Evolutionary conservation across 2,888 invertebrate species (phyloP), one percentile per base, ranked within the genome.

Genomic region (Arctia plantaginis): DNA sequence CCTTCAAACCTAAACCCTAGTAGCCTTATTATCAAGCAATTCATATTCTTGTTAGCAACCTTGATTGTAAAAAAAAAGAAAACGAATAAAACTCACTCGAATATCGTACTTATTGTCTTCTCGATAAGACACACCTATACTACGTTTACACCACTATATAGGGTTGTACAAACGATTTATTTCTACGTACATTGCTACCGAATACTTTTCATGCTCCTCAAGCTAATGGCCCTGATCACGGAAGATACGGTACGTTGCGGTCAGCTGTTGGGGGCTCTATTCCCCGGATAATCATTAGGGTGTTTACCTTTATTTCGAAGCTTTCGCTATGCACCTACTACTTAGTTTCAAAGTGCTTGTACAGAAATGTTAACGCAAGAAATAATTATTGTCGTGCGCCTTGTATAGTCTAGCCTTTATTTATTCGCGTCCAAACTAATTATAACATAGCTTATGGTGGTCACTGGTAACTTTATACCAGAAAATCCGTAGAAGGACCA

Each of bases 221-320:
- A 62, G 71, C 77, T 76, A 85, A 85, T 85, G 85, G 72, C 69
- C 59, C 74, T 64, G 12, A 73, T 75, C 85, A 85, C 85, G 85
- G 72, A 83, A 82, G 84, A 81, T 75, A 82, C 81, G 84, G 80
- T 80, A 85, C 84, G 76, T 33, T 81, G 83, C 82, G 82, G 85
- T 84, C 84, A 85, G 86, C 84, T 85, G 85, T 80, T 77, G 65
- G 75, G 82, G 82, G 84, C 85, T 84, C 74, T 74, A 74, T 80
- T 80, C 86, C 72, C 76, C 73, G 83, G 85, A 77, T 70, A 80
- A 76, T 84, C 80, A 77, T 81, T 83, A 80, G 85, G 82, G 81
- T 85, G 79, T 82, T 83, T 85, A 83, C 85, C 82, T 83, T 74
- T 71, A 39, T 55, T 65, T 55, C 76, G 55, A 72, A 76, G 74